Base-by-base conservation (phyloP, 2,888 invertebrate genomes). In the Troglohyphantes excavatus region DNA sequence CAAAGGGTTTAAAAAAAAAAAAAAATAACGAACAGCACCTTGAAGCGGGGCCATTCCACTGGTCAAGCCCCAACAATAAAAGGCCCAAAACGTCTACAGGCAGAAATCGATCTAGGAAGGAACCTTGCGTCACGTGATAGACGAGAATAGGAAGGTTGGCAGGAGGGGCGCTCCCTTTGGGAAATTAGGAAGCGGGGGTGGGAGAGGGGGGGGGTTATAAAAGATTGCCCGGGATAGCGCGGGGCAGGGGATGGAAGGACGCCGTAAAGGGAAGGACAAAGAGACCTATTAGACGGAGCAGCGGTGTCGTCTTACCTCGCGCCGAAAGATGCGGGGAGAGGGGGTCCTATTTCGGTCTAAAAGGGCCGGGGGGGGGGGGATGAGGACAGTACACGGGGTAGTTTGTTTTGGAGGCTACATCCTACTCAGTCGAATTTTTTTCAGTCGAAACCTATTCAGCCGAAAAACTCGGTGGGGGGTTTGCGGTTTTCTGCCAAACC, bases 31-130 rank as follows among this genome's bases (percentile, higher is more conserved):
- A n/a, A n/a, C n/a, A n/a, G n/a, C n/a, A 53, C 13, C 17, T 5
- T n/a, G 17, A 1, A 5, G 5, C 17, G n/a, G 17, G 17, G n/a
- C n/a, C 9, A 33, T 33, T 33, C 33, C 33, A 33, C 9, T n/a
- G 53, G 53, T 53, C 53, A 53, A 53, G 53, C 53, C 53, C 46
- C n/a, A 7, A 13, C 39, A 39, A 53, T 53, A 53, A 53, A 53
- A 53, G 53, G 53, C 53, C 53, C 53, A 53, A 53, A 53, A 53
- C 53, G 53, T 53, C 53, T 17, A 53, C 53, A 5, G 53, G 53
- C 53, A n/a, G n/a, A 53, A 53, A 53, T 53, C 53, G 53, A 53
- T 53, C 53, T n/a, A 13, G 0, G 39, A 39, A 5, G n/a, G n/a
- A 53, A 53, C 53, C n/a, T 53, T n/a, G 53, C 53, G n/a, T 53